These are phyloP conservation scores for Actinia tenebrosa DNA, from an alignment of 64 coral and sea anemone species.

Conservation along the genomic window DNA sequence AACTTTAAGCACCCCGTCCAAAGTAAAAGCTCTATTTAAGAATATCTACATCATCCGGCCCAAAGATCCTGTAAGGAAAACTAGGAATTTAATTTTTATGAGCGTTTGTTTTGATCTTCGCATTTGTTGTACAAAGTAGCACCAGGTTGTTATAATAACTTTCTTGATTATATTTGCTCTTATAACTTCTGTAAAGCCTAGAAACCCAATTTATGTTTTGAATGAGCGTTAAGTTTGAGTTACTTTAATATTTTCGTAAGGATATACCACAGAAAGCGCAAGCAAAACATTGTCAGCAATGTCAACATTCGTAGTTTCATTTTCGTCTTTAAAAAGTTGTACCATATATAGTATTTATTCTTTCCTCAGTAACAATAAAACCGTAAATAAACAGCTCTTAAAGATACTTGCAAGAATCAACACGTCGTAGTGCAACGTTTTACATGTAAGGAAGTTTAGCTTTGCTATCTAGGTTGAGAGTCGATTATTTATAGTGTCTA, in stretches of 20 bases:
- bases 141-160: neutral
- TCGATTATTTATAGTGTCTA: neutral
- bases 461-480: neutral
- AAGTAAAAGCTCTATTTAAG: neutral
- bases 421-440: neutral
- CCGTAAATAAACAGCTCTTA: neutral
- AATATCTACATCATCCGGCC: neutral
- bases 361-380: neutral
- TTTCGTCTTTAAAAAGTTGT: neutral
- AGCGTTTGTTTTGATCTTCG: neutral
- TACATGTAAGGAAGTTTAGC: neutral
- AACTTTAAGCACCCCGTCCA: neutral
- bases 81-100: neutral
- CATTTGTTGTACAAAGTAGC: neutral
- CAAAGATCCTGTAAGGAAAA: neutral
- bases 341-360: neutral
- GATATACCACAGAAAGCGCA: neutral
- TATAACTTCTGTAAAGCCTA: neutral
- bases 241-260: neutral
- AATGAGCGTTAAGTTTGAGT: neutral
- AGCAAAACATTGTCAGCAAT: neutral
- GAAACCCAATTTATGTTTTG: neutral
- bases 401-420: neutral
- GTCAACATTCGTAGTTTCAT: neutral
- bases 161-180: neutral